Evolutionary conservation across 2,888 invertebrate genomes (phyloP).

Genomic region (Prosapia bicincta): DNA sequence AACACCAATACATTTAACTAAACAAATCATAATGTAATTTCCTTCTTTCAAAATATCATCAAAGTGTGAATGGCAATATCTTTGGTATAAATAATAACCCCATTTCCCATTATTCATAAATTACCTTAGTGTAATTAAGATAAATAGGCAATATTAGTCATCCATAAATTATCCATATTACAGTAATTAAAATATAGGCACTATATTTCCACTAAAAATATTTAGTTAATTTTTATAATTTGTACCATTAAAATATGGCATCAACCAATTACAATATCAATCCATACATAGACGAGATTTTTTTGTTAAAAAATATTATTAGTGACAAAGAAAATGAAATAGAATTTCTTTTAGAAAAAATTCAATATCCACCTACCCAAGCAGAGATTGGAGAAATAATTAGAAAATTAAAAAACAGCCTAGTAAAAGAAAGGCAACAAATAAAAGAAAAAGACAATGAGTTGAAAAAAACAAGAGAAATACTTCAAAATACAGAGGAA

Average conservation of each 20-base stretch:
- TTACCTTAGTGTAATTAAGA: too few species aligned
- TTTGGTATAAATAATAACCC: too few species aligned
- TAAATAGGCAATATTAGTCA: too few species aligned
- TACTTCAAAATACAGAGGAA: not conserved
- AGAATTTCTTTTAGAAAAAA: not conserved
- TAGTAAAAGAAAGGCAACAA: not conserved
- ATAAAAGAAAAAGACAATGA: not conserved
- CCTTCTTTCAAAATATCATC: too few species aligned
- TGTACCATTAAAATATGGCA: not conserved
- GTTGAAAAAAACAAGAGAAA: not conserved
- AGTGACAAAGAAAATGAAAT: not conserved
- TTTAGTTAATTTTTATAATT: too few species aligned
- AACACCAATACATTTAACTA: too few species aligned
- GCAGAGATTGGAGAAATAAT: not conserved
- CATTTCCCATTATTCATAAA: too few species aligned
- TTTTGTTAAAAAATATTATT: not conserved
- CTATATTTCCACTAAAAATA: too few species aligned
- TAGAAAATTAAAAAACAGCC: not conserved
- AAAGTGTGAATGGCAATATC: too few species aligned
- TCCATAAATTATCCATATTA: too few species aligned
- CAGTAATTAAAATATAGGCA: too few species aligned
- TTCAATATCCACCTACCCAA: not conserved
- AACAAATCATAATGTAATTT: too few species aligned
- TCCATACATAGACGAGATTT: not conserved
- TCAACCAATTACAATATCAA: not conserved